Evolutionary conservation across 1,140 invertebrate genomes (phyloP), one percentile per base, ranked within the genome.

Genomic region (Drosophila sp.): DNA sequence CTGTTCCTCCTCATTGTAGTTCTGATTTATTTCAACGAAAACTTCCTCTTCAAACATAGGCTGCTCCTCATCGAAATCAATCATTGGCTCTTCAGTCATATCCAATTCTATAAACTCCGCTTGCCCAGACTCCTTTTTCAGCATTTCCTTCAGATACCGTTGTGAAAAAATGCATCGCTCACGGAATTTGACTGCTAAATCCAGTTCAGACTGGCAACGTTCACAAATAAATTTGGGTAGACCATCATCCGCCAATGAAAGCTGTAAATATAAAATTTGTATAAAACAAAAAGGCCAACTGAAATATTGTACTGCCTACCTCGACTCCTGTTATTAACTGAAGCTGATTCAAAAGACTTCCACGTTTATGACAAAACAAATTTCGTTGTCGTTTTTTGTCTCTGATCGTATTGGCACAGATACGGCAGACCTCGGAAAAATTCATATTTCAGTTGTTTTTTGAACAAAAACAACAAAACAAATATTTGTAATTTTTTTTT

Each of bases 111-210:
- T 1, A 40, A 60, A 11, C 1, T 29, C 6, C 11, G 38, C 1
- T 8, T 61, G 40, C 1, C 25, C 58, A 27, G n/a, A 11, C 33
- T 47, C 10, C 40, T 89, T 89, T 1, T 27, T 55, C 3, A 69
- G 47, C 8, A 87, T 69, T 1, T 83, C 68, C 30, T 77, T 29
- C 5, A 87, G 57, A 66, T 87, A 87, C 40, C 78, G 78, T 57
- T 87, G 84, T 3, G 84, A 72, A 32, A 87, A 87, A 4, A 87
- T 80, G 47, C 80, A 84, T 4, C 84, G 84, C 55, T 87, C 84
- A 0, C 84, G 84, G 56, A 87, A 87, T 38, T 87, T 87, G 1
- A 83, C 64, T 5, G 84, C 84, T 40, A 87, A 55, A 8, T 87
- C 84, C 8, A 87, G 35, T 25, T 87, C 84, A 0, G 80, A 89